phyloP scores from a whole-genome alignment of 2,888 invertebrate species.

The Patella caerulea region DNA sequence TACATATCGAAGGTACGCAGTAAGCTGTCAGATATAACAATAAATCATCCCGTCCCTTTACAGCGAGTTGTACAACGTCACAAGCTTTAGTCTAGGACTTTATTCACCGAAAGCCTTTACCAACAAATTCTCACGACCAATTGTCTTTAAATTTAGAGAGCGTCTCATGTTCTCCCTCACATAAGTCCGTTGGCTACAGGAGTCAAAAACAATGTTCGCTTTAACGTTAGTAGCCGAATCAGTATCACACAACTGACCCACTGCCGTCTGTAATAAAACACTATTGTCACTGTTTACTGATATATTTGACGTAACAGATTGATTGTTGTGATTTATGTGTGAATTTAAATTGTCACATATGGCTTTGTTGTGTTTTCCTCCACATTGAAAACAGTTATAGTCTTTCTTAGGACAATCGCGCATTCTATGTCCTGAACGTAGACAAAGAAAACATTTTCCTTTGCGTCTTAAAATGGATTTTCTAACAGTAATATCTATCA shows the following conservation, averaged over 20 bases:
- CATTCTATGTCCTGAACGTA: not conserved
- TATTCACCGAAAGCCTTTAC: not conserved
- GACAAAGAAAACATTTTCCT: not conserved
- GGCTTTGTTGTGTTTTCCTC: not conserved
- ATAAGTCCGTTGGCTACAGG: not conserved
- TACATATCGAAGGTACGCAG: slow-evolving; percentile 2
- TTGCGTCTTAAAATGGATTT: not conserved
- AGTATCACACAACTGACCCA: not conserved
- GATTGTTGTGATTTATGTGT: not conserved
- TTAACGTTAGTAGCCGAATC: not conserved
- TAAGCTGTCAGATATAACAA: slow-evolving; percentile 2
- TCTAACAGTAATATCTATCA: not conserved
- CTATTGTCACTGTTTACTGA: not conserved
- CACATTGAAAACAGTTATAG: slow-evolving; percentile 1
- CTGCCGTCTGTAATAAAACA: not conserved
- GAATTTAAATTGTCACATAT: not conserved
- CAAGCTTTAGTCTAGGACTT: not conserved
- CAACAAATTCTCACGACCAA: slow-evolving; percentile 2
- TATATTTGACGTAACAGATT: not conserved
- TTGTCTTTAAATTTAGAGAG: not conserved
- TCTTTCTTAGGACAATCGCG: not conserved
- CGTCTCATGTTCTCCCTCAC: not conserved
- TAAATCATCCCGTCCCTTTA: not conserved
- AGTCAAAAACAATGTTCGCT: slow-evolving; percentile 4
- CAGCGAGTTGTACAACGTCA: not conserved